phyloP scores from a whole-genome alignment of 1,140 invertebrate genomes.

The Holcopasites calliopsidis region DNA sequence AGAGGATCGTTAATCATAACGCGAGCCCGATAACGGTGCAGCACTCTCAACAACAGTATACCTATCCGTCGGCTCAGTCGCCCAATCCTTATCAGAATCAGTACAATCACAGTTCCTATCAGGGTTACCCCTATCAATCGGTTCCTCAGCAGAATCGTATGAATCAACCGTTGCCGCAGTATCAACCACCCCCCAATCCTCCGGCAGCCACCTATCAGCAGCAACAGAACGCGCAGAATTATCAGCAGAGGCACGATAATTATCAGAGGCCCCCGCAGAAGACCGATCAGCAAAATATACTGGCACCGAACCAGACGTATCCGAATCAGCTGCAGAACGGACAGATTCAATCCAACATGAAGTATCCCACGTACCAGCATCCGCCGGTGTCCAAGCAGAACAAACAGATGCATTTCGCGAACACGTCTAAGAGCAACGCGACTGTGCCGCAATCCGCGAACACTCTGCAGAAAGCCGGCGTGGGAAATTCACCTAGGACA shows the following conservation, averaged over 20 bases:
- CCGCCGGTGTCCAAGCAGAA: slow-evolving; percentile 78
- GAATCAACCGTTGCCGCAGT: slow-evolving; percentile 73
- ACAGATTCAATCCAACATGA: slow-evolving; percentile 75
- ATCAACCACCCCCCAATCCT: slow-evolving; percentile 73
- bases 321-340: slow-evolving; percentile 76
- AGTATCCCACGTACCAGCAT: slow-evolving; percentile 82
- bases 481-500: slow-evolving; percentile 75
- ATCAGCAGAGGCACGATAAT: slow-evolving; percentile 78
- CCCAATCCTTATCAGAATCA: slow-evolving; percentile 71
- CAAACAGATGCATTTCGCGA: slow-evolving; percentile 82
- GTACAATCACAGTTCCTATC: slow-evolving; percentile 69
- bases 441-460: slow-evolving; percentile 43
- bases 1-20: slow-evolving; percentile 69
- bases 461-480: slow-evolving; percentile 69
- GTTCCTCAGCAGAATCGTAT: slow-evolving; percentile 71
- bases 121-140: slow-evolving; percentile 67
- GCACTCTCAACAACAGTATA: slow-evolving; percentile 67
- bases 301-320: slow-evolving; percentile 73
- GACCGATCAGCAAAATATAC: slow-evolving; percentile 61
- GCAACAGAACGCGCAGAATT: slow-evolving; percentile 69
- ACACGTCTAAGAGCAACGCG: slow-evolving; percentile 82
- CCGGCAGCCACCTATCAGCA: slow-evolving; percentile 65
- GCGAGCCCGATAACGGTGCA: slow-evolving; percentile 76
- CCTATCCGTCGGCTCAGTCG: slow-evolving; percentile 68
- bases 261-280: slow-evolving; percentile 72